Evolutionary conservation across 2,888 invertebrate genomes (phyloP).

Genomic region (Dynastes grantii): DNA sequence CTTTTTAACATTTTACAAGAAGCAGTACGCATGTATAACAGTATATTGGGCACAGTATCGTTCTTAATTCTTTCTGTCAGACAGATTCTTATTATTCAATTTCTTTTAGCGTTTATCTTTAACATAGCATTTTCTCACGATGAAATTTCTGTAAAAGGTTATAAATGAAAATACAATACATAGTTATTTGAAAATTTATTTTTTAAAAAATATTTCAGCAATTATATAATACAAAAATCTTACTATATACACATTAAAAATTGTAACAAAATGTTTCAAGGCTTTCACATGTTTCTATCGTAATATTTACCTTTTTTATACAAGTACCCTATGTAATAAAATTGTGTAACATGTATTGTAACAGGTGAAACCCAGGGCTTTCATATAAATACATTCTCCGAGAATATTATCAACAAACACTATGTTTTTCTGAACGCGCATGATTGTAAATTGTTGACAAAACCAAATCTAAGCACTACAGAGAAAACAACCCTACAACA

Average conservation of each 20-base stretch:
- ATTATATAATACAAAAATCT: conserved; percentile 52
- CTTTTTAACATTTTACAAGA: no score
- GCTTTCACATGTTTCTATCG: conserved; percentile 28
- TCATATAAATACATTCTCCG: not conserved
- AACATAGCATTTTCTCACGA: no score
- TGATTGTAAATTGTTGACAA: not conserved
- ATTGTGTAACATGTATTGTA: conserved; percentile 19
- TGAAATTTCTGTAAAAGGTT: no score
- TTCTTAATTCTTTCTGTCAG: no score
- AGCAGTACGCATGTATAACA: no score
- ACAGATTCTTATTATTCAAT: no score
- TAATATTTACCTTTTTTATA: conserved; percentile 34
- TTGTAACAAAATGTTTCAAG: conserved; percentile 51
- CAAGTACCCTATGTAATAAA: conserved; percentile 23
- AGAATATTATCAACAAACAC: not conserved
- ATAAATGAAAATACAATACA: not conserved
- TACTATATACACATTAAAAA: conserved; percentile 51
- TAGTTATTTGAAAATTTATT: conserved; percentile 50
- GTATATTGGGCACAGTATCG: no score
- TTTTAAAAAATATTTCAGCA: conserved; percentile 53
- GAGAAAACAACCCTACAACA: no score
- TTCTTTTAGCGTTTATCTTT: no score
- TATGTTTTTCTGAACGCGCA: not conserved
- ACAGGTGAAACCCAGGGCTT: conserved; percentile 4
- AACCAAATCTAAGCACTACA: no score